Evolutionary conservation across 2,888 invertebrate genomes (phyloP).

Genomic region (Scaptomyza cyrtandrae): DNA sequence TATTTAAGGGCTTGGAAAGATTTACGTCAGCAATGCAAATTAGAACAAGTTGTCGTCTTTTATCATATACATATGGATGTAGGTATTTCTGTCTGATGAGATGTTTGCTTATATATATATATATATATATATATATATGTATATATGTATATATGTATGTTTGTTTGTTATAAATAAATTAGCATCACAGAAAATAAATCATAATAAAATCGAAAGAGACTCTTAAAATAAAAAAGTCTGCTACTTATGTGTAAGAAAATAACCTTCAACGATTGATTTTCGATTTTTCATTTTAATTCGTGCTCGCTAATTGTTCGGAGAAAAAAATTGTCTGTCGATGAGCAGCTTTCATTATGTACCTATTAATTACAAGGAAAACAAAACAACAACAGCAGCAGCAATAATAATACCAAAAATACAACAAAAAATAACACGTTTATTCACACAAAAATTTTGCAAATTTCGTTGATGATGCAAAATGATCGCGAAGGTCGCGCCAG

Average conservation of each 20-base stretch:
- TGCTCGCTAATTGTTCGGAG: slow-evolving; percentile 60
- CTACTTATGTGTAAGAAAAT: slow-evolving; percentile 41
- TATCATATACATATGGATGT: no score
- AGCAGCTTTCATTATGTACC: slow-evolving; percentile 76
- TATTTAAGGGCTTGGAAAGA: background rate
- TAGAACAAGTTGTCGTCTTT: slow-evolving; percentile 13
- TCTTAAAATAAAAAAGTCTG: background rate
- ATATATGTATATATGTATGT: no score
- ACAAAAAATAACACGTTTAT: slow-evolving; percentile 41
- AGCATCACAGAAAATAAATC: slow-evolving; percentile 6
- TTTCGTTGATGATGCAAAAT: slow-evolving; percentile 61
- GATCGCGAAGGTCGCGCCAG: slow-evolving; percentile 57
- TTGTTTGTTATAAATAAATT: background rate
- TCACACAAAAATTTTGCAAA: slow-evolving; percentile 64
- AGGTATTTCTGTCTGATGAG: no score
- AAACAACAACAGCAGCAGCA: slow-evolving; percentile 34
- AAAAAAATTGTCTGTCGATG: slow-evolving; percentile 38
- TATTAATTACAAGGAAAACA: slow-evolving; percentile 71
- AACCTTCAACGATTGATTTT: slow-evolving; percentile 81
- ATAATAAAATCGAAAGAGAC: background rate
- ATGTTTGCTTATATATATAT: no score
- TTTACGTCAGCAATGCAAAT: slow-evolving; percentile 24
- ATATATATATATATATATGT: no score
- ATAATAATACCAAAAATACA: background rate
- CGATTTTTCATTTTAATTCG: slow-evolving; percentile 81